Evolutionary conservation across 1,140 invertebrate species (phyloP).

Genomic region (Cheumatopsyche charites): DNA sequence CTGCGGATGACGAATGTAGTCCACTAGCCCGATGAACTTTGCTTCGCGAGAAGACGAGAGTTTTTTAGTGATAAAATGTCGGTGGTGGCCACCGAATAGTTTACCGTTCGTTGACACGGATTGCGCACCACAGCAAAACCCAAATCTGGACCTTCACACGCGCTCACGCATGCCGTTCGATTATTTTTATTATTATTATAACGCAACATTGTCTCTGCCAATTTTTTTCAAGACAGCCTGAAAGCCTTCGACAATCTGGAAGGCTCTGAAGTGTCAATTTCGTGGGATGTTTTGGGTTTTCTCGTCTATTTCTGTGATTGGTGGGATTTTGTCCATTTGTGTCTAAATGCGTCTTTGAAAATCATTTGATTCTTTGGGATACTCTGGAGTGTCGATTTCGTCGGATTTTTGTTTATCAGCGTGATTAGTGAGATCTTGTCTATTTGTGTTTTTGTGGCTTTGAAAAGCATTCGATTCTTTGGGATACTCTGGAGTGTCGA

Average conservation of each 20-base stretch:
- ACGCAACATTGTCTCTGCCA: neutral
- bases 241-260: too few species aligned
- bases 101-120: slow-evolving; percentile 47
- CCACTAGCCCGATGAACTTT: slow-evolving; percentile 18
- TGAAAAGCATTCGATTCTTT: too few species aligned
- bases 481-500: neutral
- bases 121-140: slow-evolving; percentile 12
- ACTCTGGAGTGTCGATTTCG: neutral
- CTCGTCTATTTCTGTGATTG: too few species aligned
- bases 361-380: neutral
- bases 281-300: too few species aligned
- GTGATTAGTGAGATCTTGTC: too few species aligned
- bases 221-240: too few species aligned
- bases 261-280: too few species aligned
- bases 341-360: neutral
- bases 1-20: neutral
- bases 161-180: neutral
- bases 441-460: too few species aligned
- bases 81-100: slow-evolving; percentile 38
- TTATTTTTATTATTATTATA: too few species aligned
- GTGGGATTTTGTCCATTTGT: neutral
- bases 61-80: slow-evolving; percentile 5
- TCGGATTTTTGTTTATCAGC: too few species aligned
- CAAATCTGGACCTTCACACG: slow-evolving; percentile 17
- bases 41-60: neutral